Evolutionary conservation across 2,797 vertebrate species (phyloP).

Genomic region (Discoglossus pictus): DNA sequence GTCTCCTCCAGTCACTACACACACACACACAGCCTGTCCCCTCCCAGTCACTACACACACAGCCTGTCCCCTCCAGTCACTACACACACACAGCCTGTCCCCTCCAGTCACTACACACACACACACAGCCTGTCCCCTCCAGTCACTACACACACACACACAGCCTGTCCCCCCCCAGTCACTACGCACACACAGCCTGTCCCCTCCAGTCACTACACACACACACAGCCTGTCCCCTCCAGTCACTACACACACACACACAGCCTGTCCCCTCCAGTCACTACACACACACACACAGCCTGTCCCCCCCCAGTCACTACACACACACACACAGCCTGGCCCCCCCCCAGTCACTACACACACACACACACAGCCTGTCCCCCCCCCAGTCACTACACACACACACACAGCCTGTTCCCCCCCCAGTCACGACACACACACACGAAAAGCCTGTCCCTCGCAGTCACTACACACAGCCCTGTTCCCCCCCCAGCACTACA

Average conservation of each 20-base stretch:
- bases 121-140: too few species aligned
- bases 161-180: not conserved
- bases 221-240: conserved; percentile 4
- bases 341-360: conserved; percentile 41
- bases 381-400: conserved; percentile 15
- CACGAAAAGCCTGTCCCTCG: not conserved
- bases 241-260: conserved; percentile 1
- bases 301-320: not conserved
- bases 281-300: not conserved
- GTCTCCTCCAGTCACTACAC: too few species aligned
- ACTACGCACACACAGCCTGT: conserved; percentile 16
- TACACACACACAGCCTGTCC: too few species aligned
- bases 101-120: too few species aligned
- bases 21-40: too few species aligned
- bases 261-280: not conserved
- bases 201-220: conserved; percentile 3
- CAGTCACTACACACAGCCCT: conserved; percentile 41
- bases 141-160: not conserved
- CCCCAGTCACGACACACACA: too few species aligned
- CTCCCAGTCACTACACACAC: not conserved
- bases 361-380: not conserved
- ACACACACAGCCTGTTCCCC: too few species aligned
- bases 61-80: too few species aligned
- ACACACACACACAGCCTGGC: not conserved
- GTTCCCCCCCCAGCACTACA: not conserved